phyloP scores from a whole-genome alignment of 2,797 vertebrate genomes.

The Salarias fasciatus region DNA sequence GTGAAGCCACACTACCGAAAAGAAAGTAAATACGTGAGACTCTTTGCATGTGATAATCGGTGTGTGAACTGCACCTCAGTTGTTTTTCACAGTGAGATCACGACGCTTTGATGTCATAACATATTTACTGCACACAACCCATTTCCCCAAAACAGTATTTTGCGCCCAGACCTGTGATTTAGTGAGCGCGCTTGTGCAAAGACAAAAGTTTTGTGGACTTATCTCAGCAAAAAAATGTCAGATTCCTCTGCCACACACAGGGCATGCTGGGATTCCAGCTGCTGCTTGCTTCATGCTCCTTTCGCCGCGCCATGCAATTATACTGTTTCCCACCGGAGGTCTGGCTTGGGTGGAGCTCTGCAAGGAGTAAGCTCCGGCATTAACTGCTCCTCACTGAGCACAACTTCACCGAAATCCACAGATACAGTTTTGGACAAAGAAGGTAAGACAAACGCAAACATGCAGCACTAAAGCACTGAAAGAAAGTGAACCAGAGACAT shows the following conservation, averaged over 20 bases:
- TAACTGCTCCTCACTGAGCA: constrained; percentile 62
- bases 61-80: constrained; percentile 1
- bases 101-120: constrained; percentile 23
- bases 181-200: constrained; percentile 21
- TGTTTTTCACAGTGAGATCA: constrained; percentile 23
- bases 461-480: constrained; percentile 35
- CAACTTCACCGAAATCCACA: constrained; percentile 55
- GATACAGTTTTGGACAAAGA: constrained; percentile 48
- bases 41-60: background rate
- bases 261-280: constrained; percentile 64
- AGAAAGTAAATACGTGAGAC: background rate
- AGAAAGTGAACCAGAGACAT: constrained; percentile 20
- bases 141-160: constrained; percentile 55
- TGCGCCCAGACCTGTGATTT: constrained; percentile 45
- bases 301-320: constrained; percentile 73
- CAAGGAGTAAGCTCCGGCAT: constrained; percentile 64
- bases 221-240: constrained; percentile 50
- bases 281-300: constrained; percentile 72
- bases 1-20: no score
- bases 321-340: constrained; percentile 72
- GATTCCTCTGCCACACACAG: constrained; percentile 52
- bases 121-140: constrained; percentile 26
- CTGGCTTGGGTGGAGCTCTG: constrained; percentile 70
- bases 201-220: constrained; percentile 42
- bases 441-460: constrained; percentile 37